Percentiles rank a stretch among this genome's conserved stretches.
These are phyloP conservation scores for Bergia puertoricense DNA, from an alignment of 92 coral and sea anemone species.

Conservation along the genomic window DNA sequence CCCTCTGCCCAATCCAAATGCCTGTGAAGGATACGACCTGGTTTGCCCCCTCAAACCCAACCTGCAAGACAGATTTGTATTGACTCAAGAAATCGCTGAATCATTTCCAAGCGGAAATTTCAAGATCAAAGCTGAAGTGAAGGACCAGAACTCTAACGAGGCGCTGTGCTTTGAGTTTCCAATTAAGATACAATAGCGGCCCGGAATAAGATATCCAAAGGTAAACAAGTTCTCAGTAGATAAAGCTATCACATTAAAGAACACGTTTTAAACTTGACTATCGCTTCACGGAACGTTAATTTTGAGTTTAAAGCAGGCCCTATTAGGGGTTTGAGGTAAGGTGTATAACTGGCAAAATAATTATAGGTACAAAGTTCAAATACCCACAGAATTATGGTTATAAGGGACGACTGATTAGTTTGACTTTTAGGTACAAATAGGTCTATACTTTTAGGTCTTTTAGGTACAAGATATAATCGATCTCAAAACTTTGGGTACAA, in stretches of 20 bases:
- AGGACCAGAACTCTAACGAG: conserved; percentile 58
- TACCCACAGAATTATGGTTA: too few relatives aligned
- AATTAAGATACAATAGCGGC: conserved; percentile 30
- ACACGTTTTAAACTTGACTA: not conserved
- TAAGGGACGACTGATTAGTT: too few relatives aligned
- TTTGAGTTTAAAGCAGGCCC: too few relatives aligned
- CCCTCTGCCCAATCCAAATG: conserved; percentile 68
- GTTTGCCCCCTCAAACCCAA: conserved; percentile 70
- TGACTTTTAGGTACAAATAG: too few relatives aligned
- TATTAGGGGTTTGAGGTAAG: too few relatives aligned
- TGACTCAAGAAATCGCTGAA: conserved; percentile 41
- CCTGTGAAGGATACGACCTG: conserved; percentile 60
- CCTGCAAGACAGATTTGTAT: conserved; percentile 47
- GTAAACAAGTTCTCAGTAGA: not conserved
- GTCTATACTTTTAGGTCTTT: too few relatives aligned
- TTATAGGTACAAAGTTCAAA: too few relatives aligned
- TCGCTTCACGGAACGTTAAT: too few relatives aligned
- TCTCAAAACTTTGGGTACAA: too few relatives aligned
- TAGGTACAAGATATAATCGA: too few relatives aligned
- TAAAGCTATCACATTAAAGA: too few relatives aligned
- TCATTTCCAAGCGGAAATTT: conserved; percentile 55
- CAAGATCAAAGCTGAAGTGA: conserved; percentile 63
- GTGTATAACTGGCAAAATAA: too few relatives aligned
- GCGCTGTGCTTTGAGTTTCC: conserved; percentile 60
- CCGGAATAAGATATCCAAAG: not conserved